Evolutionary conservation across 2,797 vertebrate species (phyloP), one percentile per base, ranked within the genome.

Genomic region (Thalassophryne amazonica): DNA sequence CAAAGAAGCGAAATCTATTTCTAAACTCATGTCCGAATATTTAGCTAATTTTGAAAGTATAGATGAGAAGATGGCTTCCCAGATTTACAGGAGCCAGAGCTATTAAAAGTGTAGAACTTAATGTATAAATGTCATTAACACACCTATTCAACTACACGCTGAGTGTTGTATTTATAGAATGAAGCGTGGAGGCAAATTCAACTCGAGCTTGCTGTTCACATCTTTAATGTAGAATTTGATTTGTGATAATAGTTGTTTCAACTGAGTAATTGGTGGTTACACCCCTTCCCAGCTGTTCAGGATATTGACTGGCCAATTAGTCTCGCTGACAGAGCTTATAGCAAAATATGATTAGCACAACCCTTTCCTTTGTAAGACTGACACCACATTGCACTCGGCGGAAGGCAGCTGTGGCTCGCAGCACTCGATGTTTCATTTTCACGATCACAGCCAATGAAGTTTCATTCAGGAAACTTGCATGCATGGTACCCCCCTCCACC

Each of bases 221-320:
- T 71, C 31, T 68, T 46, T 73, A 71, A 82, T 60, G 60, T 74
- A 66, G 46, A 71, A 35, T 45, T 60, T 73, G 35, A 78, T 75
- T 73, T 61, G 28, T 33, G 23, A 52, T 65, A 46, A 71, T 66
- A 65, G 49, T 52, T 56, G 42, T 60, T 69, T 68, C 22, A 59
- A 16, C 50, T 19, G 8, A 59, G 51, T 48, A 60, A 70, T 51
- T 11, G 27, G 38, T 62, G 69, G 65, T 42, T 55, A 52, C 33
- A 48, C 42, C 19, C 31, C 12, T 54, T 61, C 46, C 47, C 60
- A 68, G 54, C 56, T 76, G 66, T 62, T 66, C 42, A 57, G 8
- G 42, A 57, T 68, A 76, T 64, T 38, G 48, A 81, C 52, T 75
- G 39, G 53, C 57, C 73, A 76, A 74, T 81, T 81, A 76, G 41